Percentiles rank a stretch among this genome's conserved stretches.
These are phyloP conservation scores for Eulithis testata DNA, from an alignment of 2,888 invertebrate species.

Conservation along the genomic window DNA sequence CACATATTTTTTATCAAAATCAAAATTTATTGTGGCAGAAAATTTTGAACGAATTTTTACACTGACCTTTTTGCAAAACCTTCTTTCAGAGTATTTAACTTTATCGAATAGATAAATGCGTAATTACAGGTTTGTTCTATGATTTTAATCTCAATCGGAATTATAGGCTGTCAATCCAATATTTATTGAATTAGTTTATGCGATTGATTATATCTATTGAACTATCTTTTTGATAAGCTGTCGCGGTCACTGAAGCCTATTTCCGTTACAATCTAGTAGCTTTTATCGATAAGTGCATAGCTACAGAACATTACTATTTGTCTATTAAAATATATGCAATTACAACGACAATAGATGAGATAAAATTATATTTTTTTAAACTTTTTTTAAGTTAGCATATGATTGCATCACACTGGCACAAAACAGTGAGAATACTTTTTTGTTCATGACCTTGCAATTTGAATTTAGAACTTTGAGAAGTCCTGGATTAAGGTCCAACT, in stretches of 20 bases:
- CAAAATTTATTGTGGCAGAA: conserved; percentile 27
- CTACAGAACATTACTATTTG: background rate
- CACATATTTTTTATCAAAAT: conserved; percentile 29
- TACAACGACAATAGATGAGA: no score
- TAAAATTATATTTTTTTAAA: no score
- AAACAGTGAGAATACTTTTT: background rate
- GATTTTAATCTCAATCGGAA: conserved; percentile 24
- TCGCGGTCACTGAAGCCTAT: conserved; percentile 24
- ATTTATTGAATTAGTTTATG: conserved; percentile 21
- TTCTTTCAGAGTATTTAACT: background rate
- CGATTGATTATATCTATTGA: conserved; percentile 15
- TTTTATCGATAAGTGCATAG: conserved; percentile 10
- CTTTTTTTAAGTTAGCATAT: no score
- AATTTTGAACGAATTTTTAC: conserved; percentile 10
- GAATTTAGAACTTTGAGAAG: background rate
- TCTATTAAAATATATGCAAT: no score
- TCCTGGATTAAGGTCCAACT: no score
- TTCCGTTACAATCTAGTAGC: conserved; percentile 19
- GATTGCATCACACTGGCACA: background rate
- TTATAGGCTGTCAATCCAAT: conserved; percentile 27
- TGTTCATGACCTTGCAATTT: conserved; percentile 3
- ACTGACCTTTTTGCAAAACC: conserved; percentile 17
- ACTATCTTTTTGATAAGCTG: conserved; percentile 15
- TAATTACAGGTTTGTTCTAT: conserved; percentile 17
- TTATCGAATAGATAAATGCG: conserved; percentile 15